phyloP scores from a whole-genome alignment of 1,140 invertebrate species.

The Magallana angulata region DNA sequence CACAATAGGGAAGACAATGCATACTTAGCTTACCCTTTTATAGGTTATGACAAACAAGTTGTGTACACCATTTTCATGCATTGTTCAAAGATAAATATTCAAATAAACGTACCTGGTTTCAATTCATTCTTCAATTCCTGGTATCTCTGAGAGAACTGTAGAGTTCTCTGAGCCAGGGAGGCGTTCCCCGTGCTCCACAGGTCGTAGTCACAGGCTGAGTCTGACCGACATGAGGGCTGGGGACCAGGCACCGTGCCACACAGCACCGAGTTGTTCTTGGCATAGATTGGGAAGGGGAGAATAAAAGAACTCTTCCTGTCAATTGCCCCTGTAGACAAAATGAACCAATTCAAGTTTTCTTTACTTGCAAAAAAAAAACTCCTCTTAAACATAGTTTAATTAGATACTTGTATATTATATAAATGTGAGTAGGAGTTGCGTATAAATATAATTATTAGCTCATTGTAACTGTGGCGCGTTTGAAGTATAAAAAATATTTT shows the following conservation, averaged over 20 bases:
- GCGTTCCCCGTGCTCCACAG: slow-evolving; percentile 9
- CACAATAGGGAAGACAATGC: too few species aligned
- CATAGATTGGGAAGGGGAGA: background rate
- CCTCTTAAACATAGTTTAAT: too few species aligned
- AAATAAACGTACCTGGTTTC: slow-evolving; percentile 25
- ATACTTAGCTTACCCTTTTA: too few species aligned
- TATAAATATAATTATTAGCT: too few species aligned
- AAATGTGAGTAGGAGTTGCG: too few species aligned
- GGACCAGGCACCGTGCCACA: background rate
- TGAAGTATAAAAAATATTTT: too few species aligned
- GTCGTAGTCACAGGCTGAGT: slow-evolving; percentile 45
- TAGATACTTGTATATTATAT: too few species aligned
- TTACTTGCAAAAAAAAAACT: background rate
- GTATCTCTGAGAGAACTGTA: slow-evolving; percentile 14
- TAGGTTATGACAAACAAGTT: too few species aligned
- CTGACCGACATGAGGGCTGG: background rate
- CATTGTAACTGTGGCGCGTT: too few species aligned
- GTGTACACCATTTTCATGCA: too few species aligned
- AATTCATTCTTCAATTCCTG: background rate
- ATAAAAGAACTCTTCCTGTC: background rate
- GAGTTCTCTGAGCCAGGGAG: background rate
- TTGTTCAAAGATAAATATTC: too few species aligned
- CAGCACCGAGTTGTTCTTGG: background rate
- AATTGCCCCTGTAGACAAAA: background rate
- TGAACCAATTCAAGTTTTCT: background rate